Conservation (phyloP, 2,888 invertebrate genomes). For the Agriotes lineatus region DNA sequence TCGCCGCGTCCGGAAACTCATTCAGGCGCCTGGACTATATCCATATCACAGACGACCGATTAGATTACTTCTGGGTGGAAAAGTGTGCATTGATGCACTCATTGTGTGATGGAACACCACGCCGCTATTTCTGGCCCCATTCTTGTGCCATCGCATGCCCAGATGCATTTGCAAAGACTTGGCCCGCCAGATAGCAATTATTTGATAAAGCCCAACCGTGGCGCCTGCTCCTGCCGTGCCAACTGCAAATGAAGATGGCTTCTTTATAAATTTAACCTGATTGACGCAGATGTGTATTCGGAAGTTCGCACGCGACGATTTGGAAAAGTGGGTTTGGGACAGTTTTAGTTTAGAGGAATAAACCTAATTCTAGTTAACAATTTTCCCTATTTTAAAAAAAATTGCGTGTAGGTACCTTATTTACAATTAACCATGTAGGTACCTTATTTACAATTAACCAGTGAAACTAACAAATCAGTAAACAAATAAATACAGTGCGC, state of each 20-base stretch:
- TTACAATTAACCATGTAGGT: too few species aligned
- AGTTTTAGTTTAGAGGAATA: too few species aligned
- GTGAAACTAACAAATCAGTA: too few species aligned
- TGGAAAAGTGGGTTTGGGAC: too few species aligned
- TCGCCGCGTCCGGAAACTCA: slow-evolving; percentile 6
- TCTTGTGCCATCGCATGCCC: slow-evolving; percentile 9
- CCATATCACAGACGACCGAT: slow-evolving; percentile 3
- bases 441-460: too few species aligned
- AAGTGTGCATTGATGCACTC: slow-evolving; percentile 4
- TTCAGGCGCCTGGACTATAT: neutral
- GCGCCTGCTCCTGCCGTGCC: slow-evolving; percentile 21
- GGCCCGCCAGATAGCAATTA: slow-evolving; percentile 18
- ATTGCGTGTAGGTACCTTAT: too few species aligned
- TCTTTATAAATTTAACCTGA: slow-evolving; percentile 24
- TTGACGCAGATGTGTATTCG: slow-evolving; percentile 14
- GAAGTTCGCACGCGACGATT: slow-evolving; percentile 1
- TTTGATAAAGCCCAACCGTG: slow-evolving; percentile 14
- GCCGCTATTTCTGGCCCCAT: slow-evolving; percentile 10
- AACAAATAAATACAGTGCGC: too few species aligned
- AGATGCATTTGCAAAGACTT: slow-evolving; percentile 16
- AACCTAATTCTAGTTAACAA: too few species aligned
- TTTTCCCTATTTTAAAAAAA: too few species aligned
- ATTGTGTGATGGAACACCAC: neutral
- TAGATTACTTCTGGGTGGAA: slow-evolving; percentile 16
- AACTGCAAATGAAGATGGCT: slow-evolving; percentile 21